Conservation (phyloP, 2,797 vertebrate species). For the Clarias platycephalus region DNA sequence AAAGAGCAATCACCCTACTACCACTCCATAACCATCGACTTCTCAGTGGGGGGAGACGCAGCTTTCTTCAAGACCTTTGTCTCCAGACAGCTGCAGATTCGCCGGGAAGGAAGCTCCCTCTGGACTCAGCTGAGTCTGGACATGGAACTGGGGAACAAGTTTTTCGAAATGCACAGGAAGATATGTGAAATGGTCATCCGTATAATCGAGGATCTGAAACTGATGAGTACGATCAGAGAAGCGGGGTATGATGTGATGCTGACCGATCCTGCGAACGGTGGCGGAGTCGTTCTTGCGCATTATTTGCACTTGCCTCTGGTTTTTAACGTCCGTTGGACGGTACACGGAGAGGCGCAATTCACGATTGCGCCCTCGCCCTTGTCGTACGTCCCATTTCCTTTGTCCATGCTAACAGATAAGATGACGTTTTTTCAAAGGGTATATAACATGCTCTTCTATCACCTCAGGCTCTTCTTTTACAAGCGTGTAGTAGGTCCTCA, state of each 20-base stretch:
- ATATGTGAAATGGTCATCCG: slow-evolving; percentile 50
- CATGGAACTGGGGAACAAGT: slow-evolving; percentile 49
- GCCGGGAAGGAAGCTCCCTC: slow-evolving; percentile 22
- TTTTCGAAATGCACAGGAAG: slow-evolving; percentile 53
- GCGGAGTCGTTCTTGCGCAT: slow-evolving; percentile 60
- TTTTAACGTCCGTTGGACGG: slow-evolving; percentile 60
- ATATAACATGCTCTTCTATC: slow-evolving; percentile 54
- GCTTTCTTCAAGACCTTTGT: slow-evolving; percentile 49
- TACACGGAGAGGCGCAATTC: slow-evolving; percentile 64
- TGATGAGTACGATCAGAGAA: slow-evolving; percentile 45
- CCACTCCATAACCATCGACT: slow-evolving; percentile 38
- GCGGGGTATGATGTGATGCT: slow-evolving; percentile 58
- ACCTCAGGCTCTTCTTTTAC: slow-evolving; percentile 44
- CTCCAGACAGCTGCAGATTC: slow-evolving; percentile 50
- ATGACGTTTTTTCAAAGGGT: slow-evolving; percentile 51
- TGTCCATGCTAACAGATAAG: slow-evolving; percentile 50
- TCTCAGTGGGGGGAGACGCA: slow-evolving; percentile 39
- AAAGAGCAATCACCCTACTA: slow-evolving; percentile 57
- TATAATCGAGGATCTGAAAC: slow-evolving; percentile 54
- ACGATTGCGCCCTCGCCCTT: slow-evolving; percentile 55
- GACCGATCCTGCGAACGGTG: slow-evolving; percentile 61
- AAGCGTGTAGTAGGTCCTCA: slow-evolving; percentile 44
- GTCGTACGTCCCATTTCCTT: slow-evolving; percentile 54
- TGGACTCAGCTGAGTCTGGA: slow-evolving; percentile 55
- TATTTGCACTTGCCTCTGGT: slow-evolving; percentile 56